Conservation (phyloP, 2,113 vertebrate genomes). For the Peromyscus polionotus region DNA sequence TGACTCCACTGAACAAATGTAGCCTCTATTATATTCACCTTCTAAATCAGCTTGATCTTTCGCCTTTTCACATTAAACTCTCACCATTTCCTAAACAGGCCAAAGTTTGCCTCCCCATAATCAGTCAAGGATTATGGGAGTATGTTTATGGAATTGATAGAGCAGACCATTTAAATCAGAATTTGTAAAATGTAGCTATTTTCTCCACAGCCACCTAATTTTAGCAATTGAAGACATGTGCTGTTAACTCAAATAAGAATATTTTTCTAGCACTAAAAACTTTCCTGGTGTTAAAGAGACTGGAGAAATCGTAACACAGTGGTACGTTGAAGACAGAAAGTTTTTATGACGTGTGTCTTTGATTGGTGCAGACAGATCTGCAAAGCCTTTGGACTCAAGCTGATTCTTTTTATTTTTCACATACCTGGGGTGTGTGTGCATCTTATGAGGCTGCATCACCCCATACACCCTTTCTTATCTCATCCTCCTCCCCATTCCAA, state of each 20-base stretch:
- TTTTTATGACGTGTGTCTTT: not conserved
- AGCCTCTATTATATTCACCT: not conserved
- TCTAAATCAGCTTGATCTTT: not conserved
- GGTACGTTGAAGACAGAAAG: not conserved
- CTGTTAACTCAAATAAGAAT: constrained; percentile 38
- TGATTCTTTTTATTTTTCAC: not conserved
- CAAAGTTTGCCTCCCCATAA: not conserved
- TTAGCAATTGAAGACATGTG: not conserved
- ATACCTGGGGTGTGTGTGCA: not conserved
- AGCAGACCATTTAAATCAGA: not conserved
- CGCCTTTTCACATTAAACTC: not conserved
- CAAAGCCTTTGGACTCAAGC: not conserved
- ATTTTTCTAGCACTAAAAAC: not conserved
- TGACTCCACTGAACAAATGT: not conserved
- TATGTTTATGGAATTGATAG: not conserved
- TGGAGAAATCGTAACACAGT: not conserved
- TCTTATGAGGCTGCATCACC: not conserved
- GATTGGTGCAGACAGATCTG: not conserved
- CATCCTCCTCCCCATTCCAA: constrained; percentile 48
- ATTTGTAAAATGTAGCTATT: not conserved
- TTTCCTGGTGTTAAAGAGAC: not conserved
- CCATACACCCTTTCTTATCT: constrained; percentile 47
- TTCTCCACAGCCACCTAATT: not conserved
- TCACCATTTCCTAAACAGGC: not conserved
- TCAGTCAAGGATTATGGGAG: not conserved